Evolutionary conservation across 2,113 vertebrate species (phyloP), one percentile per base, ranked within the genome.

Genomic region (Leptocoma aspasia): DNA sequence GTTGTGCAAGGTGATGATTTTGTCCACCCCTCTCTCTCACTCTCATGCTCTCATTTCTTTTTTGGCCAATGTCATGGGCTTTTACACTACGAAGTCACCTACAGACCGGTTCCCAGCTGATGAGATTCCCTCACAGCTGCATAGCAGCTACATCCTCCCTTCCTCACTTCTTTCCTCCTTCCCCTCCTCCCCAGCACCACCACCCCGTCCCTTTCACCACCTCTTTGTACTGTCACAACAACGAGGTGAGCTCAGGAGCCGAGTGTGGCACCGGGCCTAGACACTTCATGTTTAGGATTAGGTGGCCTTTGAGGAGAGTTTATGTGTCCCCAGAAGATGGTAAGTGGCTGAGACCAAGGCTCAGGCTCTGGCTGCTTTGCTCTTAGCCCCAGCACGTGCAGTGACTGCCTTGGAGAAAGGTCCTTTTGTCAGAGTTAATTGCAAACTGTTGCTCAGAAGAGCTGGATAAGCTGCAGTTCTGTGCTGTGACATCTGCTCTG

Each of bases 391-490:
- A 33, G 6, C 26, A 73, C 1, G 0, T 47, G 57, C 76, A 86
- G 44, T 28, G 39, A 63, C 47, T 68, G 69, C 42, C 30, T 84
- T 9, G 1, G 60, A 73, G 61, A 86, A 95, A 80, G 30, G 56
- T 44, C n/a, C 30, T 85, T 69, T 70, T 82, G 27, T 86, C 52
- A 82, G 76, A 81, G 33, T 53, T 81, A 35, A 42, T 86, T 84
- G 80, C 53, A 57, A 88, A 9, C 56, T 79, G 26, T 50, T 76
- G 59, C 73, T 95, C 65, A 83, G 86, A 90, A 83, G 81, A 90
- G 37, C 68, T 53, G 76, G 53, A 59, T 30, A 20, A 86, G 54
- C 75, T 93, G 56, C 53, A 11, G 41, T 52, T 52, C 82, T 56
- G 33, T 8, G 2, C 14, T 22, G 23, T 56, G 73, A 47, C 4